phyloP scores from a whole-genome alignment of 1,140 invertebrate species.

The Caenorhabditis remanei region DNA sequence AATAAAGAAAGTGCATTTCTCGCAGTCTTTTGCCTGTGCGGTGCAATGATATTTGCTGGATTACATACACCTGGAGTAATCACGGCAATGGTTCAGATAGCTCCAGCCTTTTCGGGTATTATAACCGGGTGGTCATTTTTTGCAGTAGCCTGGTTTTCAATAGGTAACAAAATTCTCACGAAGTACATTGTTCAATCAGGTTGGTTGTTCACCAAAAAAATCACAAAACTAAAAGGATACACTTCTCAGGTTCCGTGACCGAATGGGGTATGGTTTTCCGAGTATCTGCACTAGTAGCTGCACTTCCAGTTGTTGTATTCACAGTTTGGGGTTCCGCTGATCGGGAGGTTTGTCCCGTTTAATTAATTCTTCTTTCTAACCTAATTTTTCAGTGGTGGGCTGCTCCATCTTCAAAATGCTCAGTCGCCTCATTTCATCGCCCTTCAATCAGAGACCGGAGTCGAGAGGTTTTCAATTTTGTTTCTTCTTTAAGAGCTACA shows the following conservation, averaged over 20 bases:
- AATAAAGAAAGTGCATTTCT: slow-evolving; percentile 71
- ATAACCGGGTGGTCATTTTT: slow-evolving; percentile 73
- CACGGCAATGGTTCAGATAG: slow-evolving; percentile 75
- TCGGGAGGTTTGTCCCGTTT: slow-evolving; percentile 62
- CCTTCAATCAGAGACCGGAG: slow-evolving; percentile 16
- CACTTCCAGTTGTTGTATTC: slow-evolving; percentile 74
- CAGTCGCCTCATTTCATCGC: slow-evolving; percentile 60
- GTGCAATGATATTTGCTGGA: slow-evolving; percentile 76
- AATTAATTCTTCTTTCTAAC: not conserved
- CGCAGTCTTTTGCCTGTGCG: slow-evolving; percentile 72
- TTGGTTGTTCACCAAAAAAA: not conserved
- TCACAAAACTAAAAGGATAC: not conserved
- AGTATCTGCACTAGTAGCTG: slow-evolving; percentile 73
- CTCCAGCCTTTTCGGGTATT: slow-evolving; percentile 75
- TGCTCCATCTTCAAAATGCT: slow-evolving; percentile 62
- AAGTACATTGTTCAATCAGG: slow-evolving; percentile 76
- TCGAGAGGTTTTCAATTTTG: not conserved
- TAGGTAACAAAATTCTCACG: slow-evolving; percentile 76
- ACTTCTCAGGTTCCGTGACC: slow-evolving; percentile 63
- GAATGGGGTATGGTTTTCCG: slow-evolving; percentile 77
- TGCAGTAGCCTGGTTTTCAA: slow-evolving; percentile 76
- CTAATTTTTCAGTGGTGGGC: slow-evolving; percentile 58
- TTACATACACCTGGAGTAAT: slow-evolving; percentile 74
- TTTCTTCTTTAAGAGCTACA: not conserved
- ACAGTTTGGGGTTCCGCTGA: slow-evolving; percentile 72